phyloP scores from a whole-genome alignment of 1,140 invertebrate species.

The Aricia agestis region DNA sequence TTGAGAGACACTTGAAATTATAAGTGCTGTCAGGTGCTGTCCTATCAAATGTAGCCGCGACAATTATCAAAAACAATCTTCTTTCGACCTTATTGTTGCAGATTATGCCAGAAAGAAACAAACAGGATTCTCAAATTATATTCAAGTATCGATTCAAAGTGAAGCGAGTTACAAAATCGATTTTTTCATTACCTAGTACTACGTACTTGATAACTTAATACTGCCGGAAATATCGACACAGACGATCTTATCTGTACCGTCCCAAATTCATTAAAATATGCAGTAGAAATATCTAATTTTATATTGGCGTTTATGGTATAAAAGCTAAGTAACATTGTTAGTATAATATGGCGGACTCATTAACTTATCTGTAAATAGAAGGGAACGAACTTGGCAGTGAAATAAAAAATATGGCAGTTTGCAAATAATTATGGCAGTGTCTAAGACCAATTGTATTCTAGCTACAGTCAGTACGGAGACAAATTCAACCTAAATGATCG shows the following conservation, averaged over 20 bases:
- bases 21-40: too few relatives aligned
- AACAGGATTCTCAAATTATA: not conserved
- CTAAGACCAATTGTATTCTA: not conserved
- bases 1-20: not conserved
- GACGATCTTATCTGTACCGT: too few relatives aligned
- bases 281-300: too few relatives aligned
- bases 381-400: not conserved
- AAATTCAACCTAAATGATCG: not conserved
- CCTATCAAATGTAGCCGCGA: not conserved
- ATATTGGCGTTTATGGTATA: too few relatives aligned
- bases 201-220: conserved; percentile 40
- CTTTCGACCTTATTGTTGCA: too few relatives aligned
- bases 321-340: too few relatives aligned
- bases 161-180: not conserved
- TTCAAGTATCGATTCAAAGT: not conserved
- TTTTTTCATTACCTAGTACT: not conserved
- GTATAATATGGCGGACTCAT: too few relatives aligned
- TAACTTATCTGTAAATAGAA: not conserved
- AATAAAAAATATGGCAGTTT: not conserved
- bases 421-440: not conserved
- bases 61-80: too few relatives aligned
- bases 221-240: conserved; percentile 52
- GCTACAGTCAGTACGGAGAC: not conserved
- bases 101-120: too few relatives aligned
- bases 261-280: too few relatives aligned